These are phyloP conservation scores for Tokudaia muenninki DNA, from an alignment of 2,797 vertebrate species.

Conservation along the genomic window DNA sequence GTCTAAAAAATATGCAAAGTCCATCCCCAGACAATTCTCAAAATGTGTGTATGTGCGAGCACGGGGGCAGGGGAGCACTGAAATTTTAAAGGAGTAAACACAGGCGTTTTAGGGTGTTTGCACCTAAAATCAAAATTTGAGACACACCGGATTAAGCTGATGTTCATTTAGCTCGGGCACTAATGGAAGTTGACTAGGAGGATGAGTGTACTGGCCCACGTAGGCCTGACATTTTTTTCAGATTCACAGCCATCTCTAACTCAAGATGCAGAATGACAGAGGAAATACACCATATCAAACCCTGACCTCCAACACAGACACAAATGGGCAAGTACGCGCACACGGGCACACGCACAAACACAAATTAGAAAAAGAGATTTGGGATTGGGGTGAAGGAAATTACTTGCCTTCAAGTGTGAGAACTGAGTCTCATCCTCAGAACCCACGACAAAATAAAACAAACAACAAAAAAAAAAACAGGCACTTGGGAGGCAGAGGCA, in stretches of 20 bases:
- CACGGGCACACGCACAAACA: neutral
- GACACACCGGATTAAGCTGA: neutral
- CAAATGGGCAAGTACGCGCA: neutral
- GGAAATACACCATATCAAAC: neutral
- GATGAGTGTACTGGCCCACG: neutral
- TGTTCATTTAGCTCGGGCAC: conserved; percentile 8
- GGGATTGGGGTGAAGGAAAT: neutral
- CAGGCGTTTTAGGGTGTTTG: neutral
- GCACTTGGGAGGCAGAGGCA: too few relatives aligned
- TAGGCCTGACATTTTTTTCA: neutral
- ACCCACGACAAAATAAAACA: neutral
- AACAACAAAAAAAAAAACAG: too few relatives aligned
- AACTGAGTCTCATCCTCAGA: neutral
- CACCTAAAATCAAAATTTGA: conserved; percentile 52
- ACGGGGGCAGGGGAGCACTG: neutral
- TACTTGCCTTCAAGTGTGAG: neutral
- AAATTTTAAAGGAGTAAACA: conserved; percentile 18
- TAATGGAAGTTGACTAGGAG: neutral
- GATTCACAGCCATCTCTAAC: neutral
- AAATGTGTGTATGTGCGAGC: neutral
- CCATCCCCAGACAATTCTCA: neutral
- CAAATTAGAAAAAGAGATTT: neutral
- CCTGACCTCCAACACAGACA: neutral
- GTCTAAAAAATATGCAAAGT: neutral
- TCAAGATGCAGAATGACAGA: neutral